Base-by-base conservation (phyloP, 1,140 invertebrate genomes). In the Leptestheria dahalacensis region DNA sequence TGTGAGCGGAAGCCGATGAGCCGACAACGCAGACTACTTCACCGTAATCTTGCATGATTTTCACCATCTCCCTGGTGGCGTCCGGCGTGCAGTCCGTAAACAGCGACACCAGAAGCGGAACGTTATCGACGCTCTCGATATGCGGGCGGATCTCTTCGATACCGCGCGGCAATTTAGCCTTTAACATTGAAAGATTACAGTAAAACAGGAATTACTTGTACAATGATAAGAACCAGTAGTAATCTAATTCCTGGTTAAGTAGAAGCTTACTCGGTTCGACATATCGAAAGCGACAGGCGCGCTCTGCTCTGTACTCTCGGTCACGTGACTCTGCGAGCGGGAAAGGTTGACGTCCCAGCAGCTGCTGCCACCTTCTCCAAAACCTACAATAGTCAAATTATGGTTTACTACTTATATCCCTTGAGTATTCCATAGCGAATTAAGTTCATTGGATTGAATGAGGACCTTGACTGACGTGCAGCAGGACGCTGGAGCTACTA, bases 91-190 rank as follows among this genome's bases (percentile, higher is more conserved):
- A 97, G 72, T 98, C 95, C 1, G 94, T 97, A 68, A 97, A 98
- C 1, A 98, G 75, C 0, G 92, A 96, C 1, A 98, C 94, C 48
- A 96, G 77, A 11, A 98, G 73, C 1, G 95, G 95, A 33, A 98
- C 94, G 75, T 97, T 97, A 70, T 98, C 95, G 64, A 97, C 89
- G 64, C 87, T 78, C 70, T 94, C 86, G 59, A 98, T 81, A 72
- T 98, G 95, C 0, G 93, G 92, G 23, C 92, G 78, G 62, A 97
- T 97, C 72, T 97, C 94, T 66, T 97, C 89, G 63, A 97, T 97
- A 28, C 95, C 95, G 55, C 90, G 79, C 0, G 95, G 95, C 58
- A 98, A 73, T 74, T 96, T 94, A 1, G 94, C 90, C 79, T 88
- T 64, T 15, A 72, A 71, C n/a, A n/a, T n/a, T n/a, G n/a, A n/a